Conservation (phyloP, 2,888 invertebrate species). For the Harpagoxenus sublaevis region DNA sequence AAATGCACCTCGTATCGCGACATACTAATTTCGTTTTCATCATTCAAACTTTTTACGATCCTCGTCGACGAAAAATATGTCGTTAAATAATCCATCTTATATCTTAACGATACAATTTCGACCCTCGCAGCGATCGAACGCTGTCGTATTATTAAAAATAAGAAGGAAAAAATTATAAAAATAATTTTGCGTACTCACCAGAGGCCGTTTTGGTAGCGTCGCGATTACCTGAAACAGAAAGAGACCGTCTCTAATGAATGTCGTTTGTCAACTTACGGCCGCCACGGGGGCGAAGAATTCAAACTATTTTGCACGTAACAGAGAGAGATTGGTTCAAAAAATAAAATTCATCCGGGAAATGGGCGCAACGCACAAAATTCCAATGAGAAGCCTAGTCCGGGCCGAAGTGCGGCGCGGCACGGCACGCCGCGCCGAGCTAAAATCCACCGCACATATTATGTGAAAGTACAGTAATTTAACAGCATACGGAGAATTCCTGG, state of each 20-base stretch:
- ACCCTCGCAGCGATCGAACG: not conserved
- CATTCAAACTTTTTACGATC: not conserved
- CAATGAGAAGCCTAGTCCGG: conserved; percentile 20
- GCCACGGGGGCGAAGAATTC: not conserved
- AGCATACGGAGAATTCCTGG: conserved; percentile 60
- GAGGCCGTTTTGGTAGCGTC: conserved; percentile 31
- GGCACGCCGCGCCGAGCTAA: conserved; percentile 36
- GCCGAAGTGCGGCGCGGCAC: conserved; percentile 27
- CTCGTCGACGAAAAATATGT: not conserved
- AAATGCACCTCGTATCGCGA: not conserved
- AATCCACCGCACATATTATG: conserved; percentile 57
- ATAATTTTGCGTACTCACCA: conserved; percentile 33
- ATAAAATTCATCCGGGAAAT: conserved; percentile 26
- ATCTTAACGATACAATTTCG: not conserved
- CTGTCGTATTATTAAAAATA: not conserved
- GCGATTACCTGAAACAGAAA: conserved; percentile 46
- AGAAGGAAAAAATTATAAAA: not conserved
- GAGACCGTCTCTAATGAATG: not conserved
- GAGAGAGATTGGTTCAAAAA: conserved; percentile 26
- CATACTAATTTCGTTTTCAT: not conserved
- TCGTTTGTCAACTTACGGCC: not conserved
- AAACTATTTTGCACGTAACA: conserved; percentile 19
- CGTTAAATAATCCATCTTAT: not conserved
- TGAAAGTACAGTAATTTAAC: conserved; percentile 60
- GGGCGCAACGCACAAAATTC: conserved; percentile 31